Evolutionary conservation across 2,888 invertebrate species (phyloP).

Genomic region (Pachliopta kotzebuea): DNA sequence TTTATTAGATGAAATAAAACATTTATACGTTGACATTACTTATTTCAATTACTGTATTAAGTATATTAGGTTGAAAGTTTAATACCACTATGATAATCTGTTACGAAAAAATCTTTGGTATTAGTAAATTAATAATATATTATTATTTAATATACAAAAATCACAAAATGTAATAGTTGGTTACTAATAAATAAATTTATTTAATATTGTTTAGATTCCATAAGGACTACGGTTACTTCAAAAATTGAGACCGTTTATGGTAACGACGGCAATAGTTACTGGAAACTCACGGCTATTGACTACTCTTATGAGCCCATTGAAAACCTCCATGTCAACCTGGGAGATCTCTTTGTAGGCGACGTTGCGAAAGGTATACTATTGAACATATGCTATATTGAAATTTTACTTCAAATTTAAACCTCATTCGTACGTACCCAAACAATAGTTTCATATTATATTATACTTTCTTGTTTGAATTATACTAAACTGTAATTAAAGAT

Average conservation of each 20-base stretch:
- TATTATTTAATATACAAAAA: too few relatives aligned
- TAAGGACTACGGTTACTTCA: slow-evolving; percentile 11
- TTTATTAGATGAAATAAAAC: too few relatives aligned
- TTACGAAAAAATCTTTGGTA: too few relatives aligned
- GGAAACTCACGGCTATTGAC: slow-evolving; percentile 2
- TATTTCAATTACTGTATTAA: too few relatives aligned
- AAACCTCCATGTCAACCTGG: slow-evolving; percentile 6
- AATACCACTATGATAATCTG: too few relatives aligned
- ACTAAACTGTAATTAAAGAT: too few relatives aligned
- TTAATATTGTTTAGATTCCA: slow-evolving; percentile 11
- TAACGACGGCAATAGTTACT: slow-evolving; percentile 9
- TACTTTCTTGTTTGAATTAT: too few relatives aligned
- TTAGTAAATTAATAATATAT: too few relatives aligned
- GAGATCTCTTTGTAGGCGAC: slow-evolving; percentile 5
- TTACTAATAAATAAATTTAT: neutral
- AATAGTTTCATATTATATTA: too few relatives aligned
- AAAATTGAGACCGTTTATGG: slow-evolving; percentile 11
- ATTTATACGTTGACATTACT: too few relatives aligned
- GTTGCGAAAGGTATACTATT: slow-evolving; percentile 5
- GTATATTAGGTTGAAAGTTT: too few relatives aligned
- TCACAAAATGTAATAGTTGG: neutral
- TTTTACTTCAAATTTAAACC: neutral
- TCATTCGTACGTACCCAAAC: too few relatives aligned
- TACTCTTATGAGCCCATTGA: slow-evolving; percentile 12
- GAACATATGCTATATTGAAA: neutral